Evolutionary conservation across 2,888 invertebrate species (phyloP).

Genomic region (Drosophila birchii): DNA sequence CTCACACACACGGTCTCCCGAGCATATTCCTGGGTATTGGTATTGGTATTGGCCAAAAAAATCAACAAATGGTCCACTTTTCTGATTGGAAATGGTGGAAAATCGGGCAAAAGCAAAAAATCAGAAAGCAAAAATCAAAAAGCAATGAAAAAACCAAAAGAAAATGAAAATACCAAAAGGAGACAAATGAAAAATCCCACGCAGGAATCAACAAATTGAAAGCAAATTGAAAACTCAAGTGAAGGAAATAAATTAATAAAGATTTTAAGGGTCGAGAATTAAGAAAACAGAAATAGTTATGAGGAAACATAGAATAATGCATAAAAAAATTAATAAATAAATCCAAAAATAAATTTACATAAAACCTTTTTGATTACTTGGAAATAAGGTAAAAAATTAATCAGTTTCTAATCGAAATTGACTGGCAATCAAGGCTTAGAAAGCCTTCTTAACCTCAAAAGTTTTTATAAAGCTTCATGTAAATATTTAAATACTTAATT

Average conservation of each 20-base stretch:
- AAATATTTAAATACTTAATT: not conserved
- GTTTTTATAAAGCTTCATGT: not conserved
- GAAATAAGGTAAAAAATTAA: not conserved
- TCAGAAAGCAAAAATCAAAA: not conserved
- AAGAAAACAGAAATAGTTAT: not conserved
- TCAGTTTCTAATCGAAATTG: too few species aligned
- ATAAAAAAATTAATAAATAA: not conserved
- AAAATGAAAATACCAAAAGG: not conserved
- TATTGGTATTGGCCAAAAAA: slow-evolving; percentile 23
- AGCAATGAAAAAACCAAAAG: not conserved
- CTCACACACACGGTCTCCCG: not conserved
- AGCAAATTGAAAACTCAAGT: slow-evolving; percentile 9
- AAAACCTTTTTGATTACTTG: not conserved
- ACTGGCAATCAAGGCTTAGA: not conserved
- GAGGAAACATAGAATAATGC: not conserved
- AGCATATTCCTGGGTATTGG: not conserved
- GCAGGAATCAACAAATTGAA: slow-evolving; percentile 26
- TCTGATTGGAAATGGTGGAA: slow-evolving; percentile 22
- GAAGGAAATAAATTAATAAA: not conserved
- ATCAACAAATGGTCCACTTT: slow-evolving; percentile 25
- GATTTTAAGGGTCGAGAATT: not conserved
- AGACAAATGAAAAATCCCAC: not conserved
- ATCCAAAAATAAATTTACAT: not conserved
- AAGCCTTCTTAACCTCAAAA: not conserved
- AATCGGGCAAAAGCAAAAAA: not conserved